Percentiles rank a stretch among this genome's conserved stretches.
These are phyloP conservation scores for Orgyia antiqua DNA, from an alignment of 2,888 invertebrate species.

Conservation along the genomic window DNA sequence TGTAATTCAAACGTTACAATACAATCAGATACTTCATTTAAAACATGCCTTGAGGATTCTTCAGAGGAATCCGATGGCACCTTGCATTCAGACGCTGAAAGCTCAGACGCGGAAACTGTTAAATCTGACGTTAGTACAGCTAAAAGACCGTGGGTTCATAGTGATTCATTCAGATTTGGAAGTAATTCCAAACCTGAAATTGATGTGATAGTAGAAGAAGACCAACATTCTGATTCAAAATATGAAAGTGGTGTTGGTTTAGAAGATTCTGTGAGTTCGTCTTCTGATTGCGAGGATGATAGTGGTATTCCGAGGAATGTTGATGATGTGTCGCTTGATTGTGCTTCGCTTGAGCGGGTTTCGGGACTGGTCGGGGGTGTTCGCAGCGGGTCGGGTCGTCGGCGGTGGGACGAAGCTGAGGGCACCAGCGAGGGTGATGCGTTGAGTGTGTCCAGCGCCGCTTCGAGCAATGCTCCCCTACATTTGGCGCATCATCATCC, in stretches of 20 bases:
- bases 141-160: conserved; percentile 69
- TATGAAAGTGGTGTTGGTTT: conserved; percentile 64
- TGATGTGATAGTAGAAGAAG: conserved; percentile 46
- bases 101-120: conserved; percentile 63
- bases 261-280: conserved; percentile 54
- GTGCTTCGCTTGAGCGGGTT: conserved; percentile 74
- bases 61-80: conserved; percentile 60
- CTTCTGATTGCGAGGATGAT: conserved; percentile 58
- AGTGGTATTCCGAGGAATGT: conserved; percentile 63
- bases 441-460: conserved; percentile 67
- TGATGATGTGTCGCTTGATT: conserved; percentile 55
- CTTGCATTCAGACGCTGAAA: conserved; percentile 62
- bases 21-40: conserved; percentile 59
- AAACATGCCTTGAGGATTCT: conserved; percentile 61
- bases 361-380: conserved; percentile 61
- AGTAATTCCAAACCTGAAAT: conserved; percentile 40
- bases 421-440: conserved; percentile 69
- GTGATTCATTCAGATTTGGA: conserved; percentile 65
- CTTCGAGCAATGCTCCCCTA: conserved; percentile 67
- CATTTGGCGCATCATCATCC: conserved; percentile 65
- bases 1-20: conserved; percentile 65
- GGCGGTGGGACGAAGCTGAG: conserved; percentile 69
- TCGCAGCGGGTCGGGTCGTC: conserved; percentile 74
- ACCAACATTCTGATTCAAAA: conserved; percentile 39
- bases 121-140: conserved; percentile 60